Conservation (phyloP, 2,113 vertebrate species). For the Carassius auratus region DNA sequence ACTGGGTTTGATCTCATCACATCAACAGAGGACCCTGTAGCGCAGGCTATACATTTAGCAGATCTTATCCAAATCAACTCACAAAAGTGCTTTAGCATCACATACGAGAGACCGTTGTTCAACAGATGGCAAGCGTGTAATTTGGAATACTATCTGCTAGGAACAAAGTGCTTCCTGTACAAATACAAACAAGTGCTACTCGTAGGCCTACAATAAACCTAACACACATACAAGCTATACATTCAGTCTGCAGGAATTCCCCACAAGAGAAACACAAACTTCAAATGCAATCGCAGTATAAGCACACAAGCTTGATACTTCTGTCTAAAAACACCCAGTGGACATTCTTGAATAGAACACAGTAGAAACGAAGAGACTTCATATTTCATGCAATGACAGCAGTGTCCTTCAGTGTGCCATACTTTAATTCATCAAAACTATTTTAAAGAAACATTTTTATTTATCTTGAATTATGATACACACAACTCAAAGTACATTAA, state of each 20-base stretch:
- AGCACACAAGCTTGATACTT: background rate
- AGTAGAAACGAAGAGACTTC: background rate
- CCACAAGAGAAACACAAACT: background rate
- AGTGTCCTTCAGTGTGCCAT: background rate
- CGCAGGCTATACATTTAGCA: background rate
- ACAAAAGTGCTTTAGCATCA: background rate
- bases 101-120: background rate
- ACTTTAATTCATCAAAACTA: background rate
- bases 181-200: slow-evolving; percentile 21
- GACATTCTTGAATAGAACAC: background rate
- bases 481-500: background rate
- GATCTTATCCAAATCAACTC: background rate
- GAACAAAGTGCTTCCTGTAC: background rate
- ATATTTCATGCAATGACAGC: slow-evolving; percentile 10
- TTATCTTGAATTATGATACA: background rate
- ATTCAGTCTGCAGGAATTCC: background rate
- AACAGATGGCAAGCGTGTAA: slow-evolving; percentile 1
- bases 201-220: background rate
- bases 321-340: background rate
- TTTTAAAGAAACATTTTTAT: background rate
- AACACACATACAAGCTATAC: background rate
- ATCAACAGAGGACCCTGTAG: background rate
- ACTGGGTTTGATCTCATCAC: background rate
- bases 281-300: background rate
- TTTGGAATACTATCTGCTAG: background rate